phyloP scores from a whole-genome alignment of 2,888 invertebrate species.

The Opisthograptis luteolata region DNA sequence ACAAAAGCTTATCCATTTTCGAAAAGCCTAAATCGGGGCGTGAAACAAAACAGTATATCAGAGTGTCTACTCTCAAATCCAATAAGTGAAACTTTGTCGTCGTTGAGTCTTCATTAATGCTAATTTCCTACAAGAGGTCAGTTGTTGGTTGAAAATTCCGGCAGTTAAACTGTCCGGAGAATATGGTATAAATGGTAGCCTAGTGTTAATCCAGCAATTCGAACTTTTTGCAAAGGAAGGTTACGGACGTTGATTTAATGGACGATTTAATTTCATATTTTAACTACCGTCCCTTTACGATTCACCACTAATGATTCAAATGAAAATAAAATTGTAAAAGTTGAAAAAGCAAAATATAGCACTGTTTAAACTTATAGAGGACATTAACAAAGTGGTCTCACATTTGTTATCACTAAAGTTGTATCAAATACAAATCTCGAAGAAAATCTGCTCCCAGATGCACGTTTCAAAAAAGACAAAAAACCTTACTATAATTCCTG shows the following conservation, averaged over 20 bases:
- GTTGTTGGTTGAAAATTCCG: no score
- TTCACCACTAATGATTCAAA: background rate
- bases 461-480: conserved; percentile 16
- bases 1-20: background rate
- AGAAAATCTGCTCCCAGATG: conserved; percentile 5
- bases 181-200: background rate
- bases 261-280: conserved; percentile 2
- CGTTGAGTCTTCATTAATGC: no score
- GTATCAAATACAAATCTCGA: background rate
- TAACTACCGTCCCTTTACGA: background rate
- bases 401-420: no score
- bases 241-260: conserved; percentile 9
- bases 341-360: no score
- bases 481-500: conserved; percentile 18
- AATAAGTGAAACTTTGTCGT: no score
- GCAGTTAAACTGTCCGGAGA: background rate
- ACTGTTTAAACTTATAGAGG: no score
- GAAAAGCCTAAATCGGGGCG: no score
- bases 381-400: no score
- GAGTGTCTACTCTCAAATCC: no score
- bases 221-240: no score
- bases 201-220: background rate
- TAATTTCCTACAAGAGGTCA: no score
- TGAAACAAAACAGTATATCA: background rate
- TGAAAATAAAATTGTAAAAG: background rate